A percentile compares a stretch with the other conserved stretches of the same genome.
These are phyloP conservation scores for Bedellia somnulentella DNA, from an alignment of 2,888 invertebrate species.

Conservation along the genomic window DNA sequence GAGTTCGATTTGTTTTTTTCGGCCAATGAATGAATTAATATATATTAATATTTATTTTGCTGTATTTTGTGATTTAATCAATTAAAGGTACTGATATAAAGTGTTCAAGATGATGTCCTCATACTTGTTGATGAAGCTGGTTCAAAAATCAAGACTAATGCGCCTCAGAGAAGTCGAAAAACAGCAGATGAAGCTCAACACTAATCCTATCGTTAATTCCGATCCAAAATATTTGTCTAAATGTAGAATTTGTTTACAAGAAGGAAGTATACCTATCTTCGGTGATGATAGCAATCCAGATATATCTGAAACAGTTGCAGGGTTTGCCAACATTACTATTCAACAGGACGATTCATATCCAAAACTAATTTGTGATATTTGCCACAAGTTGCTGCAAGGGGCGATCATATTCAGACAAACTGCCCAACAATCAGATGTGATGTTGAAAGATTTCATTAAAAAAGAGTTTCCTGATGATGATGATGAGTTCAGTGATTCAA, in stretches of 20 bases:
- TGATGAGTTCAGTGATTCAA: not conserved
- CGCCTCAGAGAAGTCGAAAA: not conserved
- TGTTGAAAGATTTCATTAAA: slow-evolving; percentile 1
- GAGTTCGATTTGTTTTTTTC: too few species aligned
- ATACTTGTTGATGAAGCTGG: slow-evolving; percentile 3
- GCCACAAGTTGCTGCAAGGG: slow-evolving; percentile 24
- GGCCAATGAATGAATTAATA: too few species aligned
- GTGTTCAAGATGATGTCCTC: slow-evolving; percentile 4
- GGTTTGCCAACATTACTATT: slow-evolving; percentile 8
- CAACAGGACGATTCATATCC: slow-evolving; percentile 23
- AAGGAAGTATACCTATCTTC: slow-evolving; percentile 16
- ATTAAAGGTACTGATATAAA: too few species aligned
- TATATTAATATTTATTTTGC: too few species aligned
- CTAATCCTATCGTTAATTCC: too few species aligned
- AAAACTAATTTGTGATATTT: slow-evolving; percentile 26
- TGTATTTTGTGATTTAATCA: too few species aligned
- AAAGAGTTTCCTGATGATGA: slow-evolving; percentile 1
- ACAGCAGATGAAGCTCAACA: slow-evolving; percentile 1
- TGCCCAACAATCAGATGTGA: slow-evolving; percentile 20
- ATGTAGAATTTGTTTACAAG: slow-evolving; percentile 15
- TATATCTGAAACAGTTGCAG: not conserved
- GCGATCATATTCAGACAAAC: slow-evolving; percentile 27
- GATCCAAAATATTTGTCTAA: too few species aligned
- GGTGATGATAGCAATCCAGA: slow-evolving; percentile 8
- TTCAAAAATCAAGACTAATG: slow-evolving; percentile 1